Evolutionary conservation across 35 echinoderm and acorn worm genomes (phyloP).

Genomic region (Amphiura filiformis): DNA sequence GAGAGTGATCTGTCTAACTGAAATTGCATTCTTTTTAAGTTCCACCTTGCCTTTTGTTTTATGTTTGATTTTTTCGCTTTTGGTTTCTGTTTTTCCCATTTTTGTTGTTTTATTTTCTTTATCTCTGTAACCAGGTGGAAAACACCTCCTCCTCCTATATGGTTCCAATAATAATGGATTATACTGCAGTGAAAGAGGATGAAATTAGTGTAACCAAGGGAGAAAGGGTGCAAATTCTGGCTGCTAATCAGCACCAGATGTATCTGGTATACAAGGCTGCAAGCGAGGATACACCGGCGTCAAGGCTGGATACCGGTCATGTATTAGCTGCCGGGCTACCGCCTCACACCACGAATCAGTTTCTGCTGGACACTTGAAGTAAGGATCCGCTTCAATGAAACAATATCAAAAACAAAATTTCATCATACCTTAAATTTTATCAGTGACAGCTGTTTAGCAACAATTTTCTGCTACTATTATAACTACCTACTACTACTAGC

Average conservation of each 20-base stretch:
- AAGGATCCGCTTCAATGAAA: not conserved
- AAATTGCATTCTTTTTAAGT: not conserved
- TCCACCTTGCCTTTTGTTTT: not conserved
- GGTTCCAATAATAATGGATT: constrained; percentile 68
- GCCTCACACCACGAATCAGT: not conserved
- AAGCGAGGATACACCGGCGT: constrained; percentile 68
- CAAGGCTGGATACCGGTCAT: constrained; percentile 88
- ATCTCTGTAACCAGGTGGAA: not conserved
- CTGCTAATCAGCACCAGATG: constrained; percentile 98
- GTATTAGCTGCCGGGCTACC: constrained; percentile 44
- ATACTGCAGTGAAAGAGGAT: constrained; percentile 84
- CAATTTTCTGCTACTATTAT: not conserved
- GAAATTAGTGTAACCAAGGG: constrained; percentile 91
- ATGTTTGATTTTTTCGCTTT: not conserved
- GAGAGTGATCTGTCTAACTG: too few species aligned
- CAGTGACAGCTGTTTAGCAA: not conserved
- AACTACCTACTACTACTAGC: not conserved
- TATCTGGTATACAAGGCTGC: constrained; percentile 85
- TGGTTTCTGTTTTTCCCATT: not conserved
- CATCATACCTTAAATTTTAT: not conserved
- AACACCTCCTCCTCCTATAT: constrained; percentile 39
- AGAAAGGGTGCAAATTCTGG: constrained; percentile 93
- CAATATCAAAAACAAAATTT: too few species aligned
- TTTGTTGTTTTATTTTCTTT: constrained; percentile 12
- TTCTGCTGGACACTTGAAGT: not conserved